Evolutionary conservation across 2,888 invertebrate genomes (phyloP), one percentile per base, ranked within the genome.

Genomic region (Odontomyia ornata): DNA sequence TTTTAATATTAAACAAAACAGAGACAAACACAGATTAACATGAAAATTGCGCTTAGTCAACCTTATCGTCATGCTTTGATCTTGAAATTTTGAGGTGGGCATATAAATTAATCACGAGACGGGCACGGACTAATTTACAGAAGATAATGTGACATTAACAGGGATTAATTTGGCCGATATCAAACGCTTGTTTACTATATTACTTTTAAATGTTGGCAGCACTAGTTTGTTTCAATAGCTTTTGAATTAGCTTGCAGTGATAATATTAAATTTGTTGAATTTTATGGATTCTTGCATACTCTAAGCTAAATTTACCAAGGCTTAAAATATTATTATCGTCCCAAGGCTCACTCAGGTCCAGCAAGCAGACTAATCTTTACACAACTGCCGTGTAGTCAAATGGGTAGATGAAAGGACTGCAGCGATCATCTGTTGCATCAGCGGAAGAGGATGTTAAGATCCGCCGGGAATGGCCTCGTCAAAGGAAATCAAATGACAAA

Each of bases 1-100:
- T 36, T 73, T 60, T 46, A 27, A 47, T 73, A 73, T 43, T 73
- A 73, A 73, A 60, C 60, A 57, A 36, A 57, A 73, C 57, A 57
- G 43, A 57, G 60, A 73, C 13, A 30, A 57, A 57, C 43, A 27
- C 15, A 71, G 25, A 27, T 56, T 28, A 52, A 36, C 36, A 36
- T 36, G 3, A 5, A 36, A 9, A 36, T 5, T n/a, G n/a, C 5
- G 36, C 36, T 69, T 25, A 47, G 28, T 13, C 21, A 7, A n/a
- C n/a, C 25, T 11, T n/a, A 7, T 36, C n/a, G 18, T 64, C 18
- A 15, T 15, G 4, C 52, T 9, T n/a, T n/a, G n/a, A n/a, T 13
- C 52, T 13, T 15, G 52, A 52, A 52, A 52, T 52, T 13, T 43
- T 52, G 4, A 52, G 15, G 27, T 28, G 18, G 60, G 60, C 18